Base-by-base conservation (phyloP, 1,140 invertebrate species). In the Lucilia sericata region DNA sequence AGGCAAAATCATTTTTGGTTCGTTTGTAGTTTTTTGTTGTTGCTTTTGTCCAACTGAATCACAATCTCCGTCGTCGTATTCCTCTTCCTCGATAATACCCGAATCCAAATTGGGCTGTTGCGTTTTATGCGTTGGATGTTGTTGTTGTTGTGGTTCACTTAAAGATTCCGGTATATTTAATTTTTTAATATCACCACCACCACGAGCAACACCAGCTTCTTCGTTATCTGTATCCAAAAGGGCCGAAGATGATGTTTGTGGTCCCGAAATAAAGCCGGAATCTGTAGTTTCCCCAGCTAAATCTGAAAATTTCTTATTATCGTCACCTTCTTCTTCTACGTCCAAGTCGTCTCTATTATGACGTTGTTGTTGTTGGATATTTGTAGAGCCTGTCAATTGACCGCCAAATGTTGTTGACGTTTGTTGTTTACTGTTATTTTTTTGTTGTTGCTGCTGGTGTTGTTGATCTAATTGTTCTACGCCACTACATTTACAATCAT, bases 1-100 rank as follows among this genome's bases (percentile, higher is more conserved):
- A 85, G 93, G 92, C 2, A 91, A 85, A 87, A 88, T 91, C 91
- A 93, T 93, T 85, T 86, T 82, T 12, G n/a, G 34, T 42, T 42
- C 42, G 42, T 42, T 42, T 42, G 42, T 10, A 10, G 42, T 42
- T 42, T 7, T 42, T 85, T 85, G 85, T 84, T 86, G 74, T 74
- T 36, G 49, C 86, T 85, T 42, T 17, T 13, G 25, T 17, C n/a
- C n/a, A 17, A n/a, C 13, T n/a, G 5, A 60, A 70, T 70, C 9
- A 70, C 65, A 60, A 1, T 3, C 42, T 0, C 5, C 42, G 14
- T 60, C 74, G 21, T 85, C 86, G 51, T 82, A 74, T 51, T 85
- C 87, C 49, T 87, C 86, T 76, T 88, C 89, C 65, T 88, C 86
- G 76, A 90, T 88, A 49, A 86, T 86, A 60, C 89, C 89, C 70